Conservation (phyloP, 2,797 vertebrate genomes). For the Halcyon badia region DNA sequence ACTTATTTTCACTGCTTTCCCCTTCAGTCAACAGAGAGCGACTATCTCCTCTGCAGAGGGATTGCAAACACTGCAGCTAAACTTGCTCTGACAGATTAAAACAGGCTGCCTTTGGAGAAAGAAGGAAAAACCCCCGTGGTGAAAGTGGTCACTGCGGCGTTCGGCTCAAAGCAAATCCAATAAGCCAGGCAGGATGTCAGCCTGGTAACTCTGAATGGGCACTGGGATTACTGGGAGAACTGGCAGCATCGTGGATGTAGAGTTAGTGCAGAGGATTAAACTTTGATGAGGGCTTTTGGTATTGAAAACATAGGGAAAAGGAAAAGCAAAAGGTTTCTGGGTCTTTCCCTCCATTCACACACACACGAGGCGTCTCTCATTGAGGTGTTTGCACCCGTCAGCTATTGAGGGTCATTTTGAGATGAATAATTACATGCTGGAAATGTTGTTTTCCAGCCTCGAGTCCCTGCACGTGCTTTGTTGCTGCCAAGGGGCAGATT, state of each 20-base stretch:
- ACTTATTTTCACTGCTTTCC: neutral
- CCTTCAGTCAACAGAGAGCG: neutral
- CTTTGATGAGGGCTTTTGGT: neutral
- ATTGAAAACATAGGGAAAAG: neutral
- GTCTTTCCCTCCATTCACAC: neutral
- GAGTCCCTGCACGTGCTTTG: rapidly evolving
- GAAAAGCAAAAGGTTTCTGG: neutral
- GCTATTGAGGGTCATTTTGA: rapidly evolving
- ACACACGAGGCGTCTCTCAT: rapidly evolving
- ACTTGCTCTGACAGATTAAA: neutral
- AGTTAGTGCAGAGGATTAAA: neutral
- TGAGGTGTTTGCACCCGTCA: rapidly evolving
- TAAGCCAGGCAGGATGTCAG: neutral
- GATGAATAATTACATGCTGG: neutral
- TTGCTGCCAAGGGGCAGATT: neutral
- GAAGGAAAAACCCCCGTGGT: rapidly evolving
- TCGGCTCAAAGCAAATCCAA: rapidly evolving
- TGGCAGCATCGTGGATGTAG: rapidly evolving
- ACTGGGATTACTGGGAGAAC: neutral
- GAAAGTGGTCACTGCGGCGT: neutral
- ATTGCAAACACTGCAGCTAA: neutral
- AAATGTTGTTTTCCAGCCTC: neutral
- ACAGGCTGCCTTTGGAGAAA: neutral
- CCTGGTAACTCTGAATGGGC: neutral
- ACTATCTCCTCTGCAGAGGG: neutral